Base-by-base conservation (phyloP, 2,888 invertebrate genomes). In the Epinotia bilunana region DNA sequence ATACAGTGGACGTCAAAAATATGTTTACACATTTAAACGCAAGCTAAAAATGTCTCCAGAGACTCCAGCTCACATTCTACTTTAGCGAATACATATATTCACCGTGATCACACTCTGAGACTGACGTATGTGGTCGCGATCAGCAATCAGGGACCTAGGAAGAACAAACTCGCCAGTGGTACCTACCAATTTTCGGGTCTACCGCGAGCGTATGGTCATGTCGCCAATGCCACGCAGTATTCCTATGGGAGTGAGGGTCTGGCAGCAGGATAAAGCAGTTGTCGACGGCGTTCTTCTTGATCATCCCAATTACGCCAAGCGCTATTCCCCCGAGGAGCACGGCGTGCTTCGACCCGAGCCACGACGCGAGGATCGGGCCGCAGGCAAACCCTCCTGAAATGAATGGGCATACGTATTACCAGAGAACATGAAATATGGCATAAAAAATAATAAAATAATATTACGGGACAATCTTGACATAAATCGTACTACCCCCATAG, bases 331-430 rank as follows among this genome's bases (percentile, higher is more conserved):
- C 92, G 0, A 86, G 73, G 0, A 92, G 65, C 0, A 91, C 9
- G 0, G 85, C 91, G 78, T 92, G 91, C 57, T 82, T 83, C 2
- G 86, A 87, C 1, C 90, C 83, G 0, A 90, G 20, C 76, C 91
- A 92, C 20, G 77, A 68, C 0, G 87, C 91, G 1, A 86, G 63
- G 5, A 92, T 86, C 0, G 93, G 93, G 0, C 91, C 91, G 70
- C 92, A 91, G 0, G 91, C 87, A 0, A 89, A 7, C 0, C 93
- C 93, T 70, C 93, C 93, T 92, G 78, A 0, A 61, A 18, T 43
- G 70, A 16, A 43, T 33, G 33, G 33, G 6, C 33, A 33, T 33
- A 33, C 33, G 33, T 33, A 33, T 33, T 33, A 0, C 33, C 33
- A 6, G 33, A 33, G 6, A 33, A 33, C 5, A 33, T 6, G 0